Evolutionary conservation across 2,888 invertebrate genomes (phyloP), one percentile per base, ranked within the genome.

Genomic region (Parnassius mnemosyne): DNA sequence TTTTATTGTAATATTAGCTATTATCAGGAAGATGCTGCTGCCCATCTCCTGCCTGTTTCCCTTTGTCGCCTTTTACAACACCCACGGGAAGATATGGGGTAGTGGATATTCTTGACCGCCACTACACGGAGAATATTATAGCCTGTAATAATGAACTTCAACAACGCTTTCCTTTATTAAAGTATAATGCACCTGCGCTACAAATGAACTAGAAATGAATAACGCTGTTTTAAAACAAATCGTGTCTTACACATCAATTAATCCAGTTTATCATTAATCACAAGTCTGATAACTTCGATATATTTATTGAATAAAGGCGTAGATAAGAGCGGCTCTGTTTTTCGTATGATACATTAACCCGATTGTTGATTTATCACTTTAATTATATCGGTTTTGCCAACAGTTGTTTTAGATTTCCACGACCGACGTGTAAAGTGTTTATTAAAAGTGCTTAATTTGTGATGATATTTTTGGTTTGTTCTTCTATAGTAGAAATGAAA

Each of bases 311-410:
- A 51, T 52, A 41, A 58, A 62, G 46, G 12, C 16, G 43, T 49
- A 52, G 59, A 63, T 63, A 63, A 60, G n/a, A 52, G 54, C 63
- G 63, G 58, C 51, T 20, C 50, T 12, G 53, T 44, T 58, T 55
- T 58, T 43, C 54, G 41, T 50, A 54, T 47, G 49, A 51, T 55
- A 51, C 59, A 56, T 25, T 62, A 49, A 62, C 46, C 52, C 53
- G 63, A 60, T 55, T 56, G 58, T 34, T 53, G 51, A 56, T 56
- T 61, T 56, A 59, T 62, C 62, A 58, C 51, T 58, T 63, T 50
- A 50, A 54, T 58, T 54, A 55, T 50, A 50, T 55, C 41, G 58
- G 55, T 58, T 63, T 53, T 43, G 25, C 54, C 10, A 49, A 58
- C 62, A 62, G 53, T 63, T 50, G 54, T 63, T 63, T 34, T 46